Evolutionary conservation across 35 echinoderm and acorn worm genomes (phyloP), one percentile per base, ranked within the genome.

Genomic region (Eucidaris tribuloides): DNA sequence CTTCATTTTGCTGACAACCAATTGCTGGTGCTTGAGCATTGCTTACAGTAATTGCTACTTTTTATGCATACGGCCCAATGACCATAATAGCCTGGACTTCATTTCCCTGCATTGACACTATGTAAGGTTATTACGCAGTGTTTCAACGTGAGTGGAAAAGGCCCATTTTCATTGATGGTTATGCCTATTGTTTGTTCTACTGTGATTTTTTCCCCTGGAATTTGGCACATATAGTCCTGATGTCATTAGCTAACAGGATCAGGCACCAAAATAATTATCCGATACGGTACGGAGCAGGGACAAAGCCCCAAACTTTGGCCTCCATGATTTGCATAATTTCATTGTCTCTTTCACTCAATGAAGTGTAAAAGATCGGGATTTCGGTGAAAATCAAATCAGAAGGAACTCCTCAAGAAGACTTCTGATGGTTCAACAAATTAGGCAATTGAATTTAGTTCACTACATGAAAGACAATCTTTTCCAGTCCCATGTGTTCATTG

Each of bases 261-360:
- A 1, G 0, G 18, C 5, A 17, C 25, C 58, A 62, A 62, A 62
- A 30, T 62, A 62, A 62, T 1, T 62, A 62, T 62, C 19, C 25
- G n/a, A 24, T 62, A 3, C n/a, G 58, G 58, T 32, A 29, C 58
- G 58, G 58, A 62, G 58, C 58, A 62, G 58, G 58, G 58, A 62
- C 58, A 62, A 24, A 3, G 58, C 58, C 25, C 58, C 15, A 5
- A 62, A 62, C 58, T 62, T 62, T 5, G 6, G 2, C 20, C 58
- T 62, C 58, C n/a, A n/a, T n/a, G n/a, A 19, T 62, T 62, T 62
- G 58, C 58, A 62, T 62, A 62, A 62, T 62, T 62, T 62, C 34
- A 23, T 62, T 29, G 13, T 62, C 3, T 62, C 58, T 27, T 62
- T 24, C 18, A 32, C 58, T 62, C 58, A 62, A 23, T 62, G 5